Base-by-base conservation (phyloP, 2,113 vertebrate species). In the Megaptera novaeangliae region DNA sequence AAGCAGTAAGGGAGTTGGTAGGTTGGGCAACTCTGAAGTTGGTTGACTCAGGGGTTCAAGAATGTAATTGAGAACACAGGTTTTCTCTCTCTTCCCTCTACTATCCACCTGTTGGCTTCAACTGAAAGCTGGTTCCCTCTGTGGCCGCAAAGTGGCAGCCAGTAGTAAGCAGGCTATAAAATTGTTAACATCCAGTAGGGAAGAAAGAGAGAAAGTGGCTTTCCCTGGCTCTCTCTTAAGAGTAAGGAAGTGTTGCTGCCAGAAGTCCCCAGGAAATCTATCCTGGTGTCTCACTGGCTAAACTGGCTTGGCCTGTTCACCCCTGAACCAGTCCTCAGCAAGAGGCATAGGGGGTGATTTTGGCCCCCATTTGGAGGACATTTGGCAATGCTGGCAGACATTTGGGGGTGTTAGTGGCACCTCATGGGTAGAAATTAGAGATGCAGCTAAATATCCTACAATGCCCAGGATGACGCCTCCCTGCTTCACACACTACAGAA, bases 401-500 rank as follows among this genome's bases (percentile, higher is more conserved):
- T 57, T 83, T 86, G 74, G 21, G 39, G 2, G 8, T 55, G 57
- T n/a, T 5, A 41, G 39, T 55, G n/a, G 57, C 71, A 74, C 55
- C 74, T 61, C 7, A 3, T 0, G 46, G 44, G 21, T 84, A n/a
- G 63, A 85, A 69, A 34, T 39, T 34, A 85, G 52, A 27, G 81
- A 39, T 57, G 31, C 11, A 6, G n/a, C 61, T 31, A 17, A 74
- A 15, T 36, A 31, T 6, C 34, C 41, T 36, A 0, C 10, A 21
- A 17, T 4, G 25, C 11, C 23, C 5, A n/a, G 39, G 66, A 46
- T 15, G 27, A 41, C 52, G 2, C 21, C 23, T 36, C 29, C 36
- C 2, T 0, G 3, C 13, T 10, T 66, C 52, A 44, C 8, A 41
- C 18, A 1, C 20, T 21, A 8, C 4, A n/a, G 49, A 44, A 46